Evolutionary conservation across 2,888 invertebrate genomes (phyloP).

Genomic region (Eilema griseolum): DNA sequence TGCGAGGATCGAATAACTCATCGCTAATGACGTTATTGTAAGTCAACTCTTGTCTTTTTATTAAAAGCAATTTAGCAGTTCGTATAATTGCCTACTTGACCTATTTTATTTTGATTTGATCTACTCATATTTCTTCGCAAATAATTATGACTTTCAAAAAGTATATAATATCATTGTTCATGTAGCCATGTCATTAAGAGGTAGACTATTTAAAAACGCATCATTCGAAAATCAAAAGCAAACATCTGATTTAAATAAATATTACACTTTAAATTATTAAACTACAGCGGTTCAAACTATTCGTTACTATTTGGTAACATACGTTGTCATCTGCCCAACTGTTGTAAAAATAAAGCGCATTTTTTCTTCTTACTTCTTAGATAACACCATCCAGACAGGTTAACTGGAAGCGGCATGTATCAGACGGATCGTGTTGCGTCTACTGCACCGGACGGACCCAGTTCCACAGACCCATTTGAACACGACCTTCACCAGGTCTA

Average conservation of each 20-base stretch:
- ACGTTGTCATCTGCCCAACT: background rate
- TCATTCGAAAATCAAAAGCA: background rate
- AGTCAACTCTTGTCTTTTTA: constrained; percentile 49
- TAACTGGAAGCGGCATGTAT: constrained; percentile 63
- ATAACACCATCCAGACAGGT: constrained; percentile 57
- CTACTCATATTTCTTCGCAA: no score
- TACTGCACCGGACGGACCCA: constrained; percentile 70
- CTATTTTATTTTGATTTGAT: constrained; percentile 22
- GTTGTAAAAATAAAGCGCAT: background rate
- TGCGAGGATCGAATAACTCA: constrained; percentile 63
- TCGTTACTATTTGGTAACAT: background rate
- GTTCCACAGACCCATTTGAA: constrained; percentile 68
- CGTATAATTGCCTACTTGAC: constrained; percentile 33
- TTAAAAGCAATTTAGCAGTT: constrained; percentile 44
- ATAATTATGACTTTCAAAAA: no score
- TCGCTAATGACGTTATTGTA: constrained; percentile 75
- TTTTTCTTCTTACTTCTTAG: constrained; percentile 31
- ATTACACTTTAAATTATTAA: background rate
- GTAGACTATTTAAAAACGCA: no score
- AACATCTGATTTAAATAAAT: background rate
- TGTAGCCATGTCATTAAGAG: no score
- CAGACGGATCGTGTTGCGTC: constrained; percentile 70
- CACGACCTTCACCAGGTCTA: constrained; percentile 57
- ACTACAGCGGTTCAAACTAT: background rate
- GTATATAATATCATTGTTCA: no score